These are phyloP conservation scores for Prunella strophiata DNA, from an alignment of 2,797 vertebrate species.

Conservation along the genomic window DNA sequence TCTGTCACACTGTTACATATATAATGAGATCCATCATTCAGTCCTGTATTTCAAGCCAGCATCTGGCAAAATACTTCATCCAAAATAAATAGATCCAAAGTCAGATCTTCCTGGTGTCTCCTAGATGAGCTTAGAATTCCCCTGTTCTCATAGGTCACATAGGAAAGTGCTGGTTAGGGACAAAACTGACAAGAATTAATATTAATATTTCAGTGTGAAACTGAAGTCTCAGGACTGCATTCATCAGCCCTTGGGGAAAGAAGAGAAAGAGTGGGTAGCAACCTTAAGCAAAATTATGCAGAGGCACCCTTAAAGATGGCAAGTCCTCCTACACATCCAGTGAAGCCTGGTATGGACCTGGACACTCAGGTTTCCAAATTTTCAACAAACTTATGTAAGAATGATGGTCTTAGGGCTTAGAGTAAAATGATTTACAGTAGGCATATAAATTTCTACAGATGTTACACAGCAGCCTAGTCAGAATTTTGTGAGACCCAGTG, in stretches of 20 bases:
- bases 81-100: not conserved
- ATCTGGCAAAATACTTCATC: not conserved
- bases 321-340: not conserved
- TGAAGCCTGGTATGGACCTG: not conserved
- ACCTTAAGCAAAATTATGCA: not conserved
- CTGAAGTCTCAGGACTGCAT: fast-evolving
- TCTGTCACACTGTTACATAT: not conserved
- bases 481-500: not conserved
- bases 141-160: not conserved
- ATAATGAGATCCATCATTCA: not conserved
- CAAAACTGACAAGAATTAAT: not conserved
- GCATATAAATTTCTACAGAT: not conserved
- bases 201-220: not conserved
- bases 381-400: not conserved
- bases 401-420: not conserved
- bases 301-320: not conserved
- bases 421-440: not conserved
- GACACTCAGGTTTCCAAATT: not conserved
- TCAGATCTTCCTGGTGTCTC: not conserved
- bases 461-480: not conserved
- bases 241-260: not conserved
- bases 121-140: not conserved
- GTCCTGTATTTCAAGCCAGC: not conserved
- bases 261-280: not conserved
- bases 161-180: not conserved